These are phyloP conservation scores for Tylochromis polylepis DNA, from an alignment of 2,113 vertebrate genomes.

Conservation along the genomic window DNA sequence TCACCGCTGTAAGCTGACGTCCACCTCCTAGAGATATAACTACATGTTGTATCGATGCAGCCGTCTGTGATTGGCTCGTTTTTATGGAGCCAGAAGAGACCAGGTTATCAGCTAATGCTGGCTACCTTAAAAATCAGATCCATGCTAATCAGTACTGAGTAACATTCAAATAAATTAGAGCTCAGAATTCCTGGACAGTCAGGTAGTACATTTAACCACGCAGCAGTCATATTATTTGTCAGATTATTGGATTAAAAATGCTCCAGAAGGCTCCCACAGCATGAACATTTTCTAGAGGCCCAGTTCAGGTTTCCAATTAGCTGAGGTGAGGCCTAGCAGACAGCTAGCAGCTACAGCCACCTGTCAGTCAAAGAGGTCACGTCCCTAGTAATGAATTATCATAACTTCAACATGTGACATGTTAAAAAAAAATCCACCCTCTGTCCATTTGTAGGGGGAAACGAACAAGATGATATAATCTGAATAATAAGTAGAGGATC, in stretches of 20 bases:
- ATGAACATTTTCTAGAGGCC: background rate
- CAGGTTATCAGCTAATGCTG: fast-evolving
- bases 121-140: background rate
- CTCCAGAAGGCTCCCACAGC: background rate
- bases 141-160: background rate
- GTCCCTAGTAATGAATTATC: background rate
- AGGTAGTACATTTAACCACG: background rate
- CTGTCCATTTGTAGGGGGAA: background rate
- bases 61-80: fast-evolving
- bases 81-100: background rate
- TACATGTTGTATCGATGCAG: background rate
- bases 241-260: background rate
- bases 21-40: background rate
- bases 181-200: background rate
- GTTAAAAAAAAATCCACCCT: background rate
- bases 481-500: background rate
- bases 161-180: background rate
- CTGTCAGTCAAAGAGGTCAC: background rate
- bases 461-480: background rate
- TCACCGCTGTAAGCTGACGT: fast-evolving
- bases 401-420: background rate
- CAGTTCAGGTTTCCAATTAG: background rate
- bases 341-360: background rate
- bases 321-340: background rate
- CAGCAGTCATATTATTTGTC: background rate